Base-by-base conservation (phyloP, 2,888 invertebrate genomes). In the Leptogaster cylindrica region DNA sequence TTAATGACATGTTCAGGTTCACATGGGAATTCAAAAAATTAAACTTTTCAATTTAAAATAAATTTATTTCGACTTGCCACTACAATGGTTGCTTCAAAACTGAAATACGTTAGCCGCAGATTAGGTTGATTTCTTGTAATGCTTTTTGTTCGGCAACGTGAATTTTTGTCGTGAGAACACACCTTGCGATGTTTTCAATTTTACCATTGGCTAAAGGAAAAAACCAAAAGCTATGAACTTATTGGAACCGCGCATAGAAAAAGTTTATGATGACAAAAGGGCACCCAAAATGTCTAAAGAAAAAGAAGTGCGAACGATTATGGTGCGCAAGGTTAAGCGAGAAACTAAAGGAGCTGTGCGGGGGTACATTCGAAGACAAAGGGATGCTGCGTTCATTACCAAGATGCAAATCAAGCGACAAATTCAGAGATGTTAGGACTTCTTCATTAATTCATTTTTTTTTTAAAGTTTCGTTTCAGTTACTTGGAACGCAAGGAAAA, bases 261-360 rank as follows among this genome's bases (percentile, higher is more conserved):
- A 88, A 79, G 88, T 93, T 87, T 93, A 86, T 85, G 92, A 89
- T 77, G 79, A 77, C 70, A 81, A 79, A 68, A 76, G 81, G 0
- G 74, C 79, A 1, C 88, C 87, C 71, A 87, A 87, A 52, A 82
- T 89, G 75, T 87, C 90, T 0, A 87, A 87, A 67, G 90, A 89
- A 70, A 86, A 87, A 72, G 88, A 89, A 2, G 92, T 94, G 74
- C 85, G 86, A 25, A 88, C 88, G 70, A 89, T 91, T 72, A 79
- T 98, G 51, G 73, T 90, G 55, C 89, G 90, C 73, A 93, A 93
- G 79, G 86, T 93, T 70, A 97, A 94, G 80, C 89, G 89, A 67
- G 97, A 97, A 81, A 89, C 88, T 81, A 96, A 97, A 82, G 95
- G 95, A 25, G 97, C 97, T 0, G 83, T 95, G 5, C 83, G 97